Evolutionary conservation across 2,888 invertebrate genomes (phyloP).

Genomic region (Ariolimax columbianus): DNA sequence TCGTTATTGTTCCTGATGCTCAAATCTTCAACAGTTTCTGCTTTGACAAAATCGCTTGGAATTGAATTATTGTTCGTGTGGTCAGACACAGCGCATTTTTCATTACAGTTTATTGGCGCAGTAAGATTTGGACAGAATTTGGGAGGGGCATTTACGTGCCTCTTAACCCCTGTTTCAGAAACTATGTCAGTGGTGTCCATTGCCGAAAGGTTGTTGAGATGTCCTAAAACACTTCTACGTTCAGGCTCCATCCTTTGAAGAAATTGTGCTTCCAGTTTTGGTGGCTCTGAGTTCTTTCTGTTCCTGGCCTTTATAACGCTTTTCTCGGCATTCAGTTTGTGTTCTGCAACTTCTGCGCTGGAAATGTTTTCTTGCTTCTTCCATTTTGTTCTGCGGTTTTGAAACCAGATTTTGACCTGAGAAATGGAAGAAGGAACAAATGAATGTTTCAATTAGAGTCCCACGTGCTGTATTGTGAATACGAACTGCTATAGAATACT

Average conservation of each 20-base stretch:
- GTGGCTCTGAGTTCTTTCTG: slow-evolving; percentile 51
- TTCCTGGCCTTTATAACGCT: slow-evolving; percentile 60
- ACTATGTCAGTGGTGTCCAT: neutral
- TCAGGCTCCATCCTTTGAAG: neutral
- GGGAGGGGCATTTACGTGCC: neutral
- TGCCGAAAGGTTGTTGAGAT: slow-evolving; percentile 19
- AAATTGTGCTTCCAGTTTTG: slow-evolving; percentile 27
- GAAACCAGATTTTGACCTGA: slow-evolving; percentile 94
- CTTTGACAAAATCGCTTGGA: neutral
- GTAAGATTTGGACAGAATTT: neutral
- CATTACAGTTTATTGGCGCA: neutral
- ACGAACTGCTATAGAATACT: too few species aligned
- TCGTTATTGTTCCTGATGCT: slow-evolving; percentile 23
- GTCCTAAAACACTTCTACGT: slow-evolving; percentile 34
- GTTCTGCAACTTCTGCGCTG: slow-evolving; percentile 91
- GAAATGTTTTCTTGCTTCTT: slow-evolving; percentile 96
- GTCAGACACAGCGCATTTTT: neutral
- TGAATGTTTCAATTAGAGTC: neutral
- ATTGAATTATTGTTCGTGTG: neutral
- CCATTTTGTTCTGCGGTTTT: slow-evolving; percentile 90
- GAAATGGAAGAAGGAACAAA: slow-evolving; percentile 72
- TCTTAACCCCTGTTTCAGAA: neutral
- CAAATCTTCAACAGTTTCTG: slow-evolving; percentile 22
- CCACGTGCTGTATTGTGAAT: too few species aligned
- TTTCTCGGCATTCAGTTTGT: slow-evolving; percentile 82